Evolutionary conservation across 2,797 vertebrate species (phyloP).

Genomic region (Catharus ustulatus): DNA sequence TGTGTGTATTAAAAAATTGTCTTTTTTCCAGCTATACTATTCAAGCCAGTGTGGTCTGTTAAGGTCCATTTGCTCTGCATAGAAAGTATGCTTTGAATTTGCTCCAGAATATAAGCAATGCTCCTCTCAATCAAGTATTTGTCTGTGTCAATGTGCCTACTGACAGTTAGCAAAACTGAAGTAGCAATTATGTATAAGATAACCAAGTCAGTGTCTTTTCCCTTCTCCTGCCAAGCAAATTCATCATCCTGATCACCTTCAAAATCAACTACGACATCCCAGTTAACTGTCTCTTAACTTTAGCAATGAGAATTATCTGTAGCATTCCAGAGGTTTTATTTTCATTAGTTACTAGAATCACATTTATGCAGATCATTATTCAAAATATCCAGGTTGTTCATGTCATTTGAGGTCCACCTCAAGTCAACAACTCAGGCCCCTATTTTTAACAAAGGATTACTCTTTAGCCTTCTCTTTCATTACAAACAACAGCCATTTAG

Average conservation of each 20-base stretch:
- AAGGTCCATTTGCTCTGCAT: neutral
- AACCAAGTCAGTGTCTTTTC: neutral
- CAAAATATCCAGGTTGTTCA: neutral
- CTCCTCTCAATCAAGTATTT: neutral
- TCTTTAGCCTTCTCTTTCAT: neutral
- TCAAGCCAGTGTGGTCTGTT: neutral
- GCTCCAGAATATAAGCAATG: neutral
- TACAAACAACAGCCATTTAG: neutral
- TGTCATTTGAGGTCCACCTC: neutral
- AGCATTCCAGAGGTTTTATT: neutral
- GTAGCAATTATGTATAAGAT: neutral
- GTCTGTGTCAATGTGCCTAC: neutral
- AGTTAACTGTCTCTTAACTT: neutral
- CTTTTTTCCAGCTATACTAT: neutral
- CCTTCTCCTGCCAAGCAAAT: neutral
- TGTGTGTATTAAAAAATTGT: neutral
- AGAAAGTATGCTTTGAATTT: neutral
- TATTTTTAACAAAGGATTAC: neutral
- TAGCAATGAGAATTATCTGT: neutral
- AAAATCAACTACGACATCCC: neutral
- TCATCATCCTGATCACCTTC: neutral
- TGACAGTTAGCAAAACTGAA: neutral
- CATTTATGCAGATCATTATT: neutral
- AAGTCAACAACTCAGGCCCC: neutral
- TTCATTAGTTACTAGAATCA: neutral